These are phyloP conservation scores for Zalophus californianus DNA, from an alignment of 2,797 vertebrate genomes.

Conservation along the genomic window DNA sequence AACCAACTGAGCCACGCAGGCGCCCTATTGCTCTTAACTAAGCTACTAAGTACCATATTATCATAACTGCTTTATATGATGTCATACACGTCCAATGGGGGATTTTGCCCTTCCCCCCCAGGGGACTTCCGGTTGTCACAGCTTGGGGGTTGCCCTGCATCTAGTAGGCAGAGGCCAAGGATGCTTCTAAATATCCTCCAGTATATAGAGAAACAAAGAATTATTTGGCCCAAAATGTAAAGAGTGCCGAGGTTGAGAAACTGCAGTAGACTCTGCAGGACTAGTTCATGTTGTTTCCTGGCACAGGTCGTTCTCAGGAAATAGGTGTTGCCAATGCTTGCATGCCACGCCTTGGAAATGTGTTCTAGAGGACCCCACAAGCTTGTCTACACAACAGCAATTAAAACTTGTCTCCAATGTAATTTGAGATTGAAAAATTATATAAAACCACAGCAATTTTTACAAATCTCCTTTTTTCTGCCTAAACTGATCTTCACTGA, in stretches of 20 bases:
- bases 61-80: neutral
- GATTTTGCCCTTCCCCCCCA: neutral
- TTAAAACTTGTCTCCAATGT: neutral
- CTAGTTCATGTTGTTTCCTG: neutral
- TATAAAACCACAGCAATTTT: neutral
- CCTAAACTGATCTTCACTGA: neutral
- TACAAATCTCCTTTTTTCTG: neutral
- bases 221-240: neutral
- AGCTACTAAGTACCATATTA: neutral
- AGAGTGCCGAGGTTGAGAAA: neutral
- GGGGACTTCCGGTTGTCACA: neutral
- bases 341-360: neutral
- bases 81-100: too few species aligned
- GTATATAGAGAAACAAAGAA: neutral
- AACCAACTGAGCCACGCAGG: too few species aligned
- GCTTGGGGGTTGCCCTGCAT: neutral
- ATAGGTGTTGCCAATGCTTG: neutral
- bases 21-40: too few species aligned
- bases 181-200: neutral
- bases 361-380: neutral
- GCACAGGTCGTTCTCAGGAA: neutral
- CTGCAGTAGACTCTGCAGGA: accelerated
- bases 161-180: neutral
- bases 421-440: slow-evolving; percentile 9
- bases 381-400: neutral